A percentile compares a stretch with the other conserved stretches of the same genome.
Conservation (phyloP, 2,113 vertebrate species). For the Urocynchramus pylzowi region DNA sequence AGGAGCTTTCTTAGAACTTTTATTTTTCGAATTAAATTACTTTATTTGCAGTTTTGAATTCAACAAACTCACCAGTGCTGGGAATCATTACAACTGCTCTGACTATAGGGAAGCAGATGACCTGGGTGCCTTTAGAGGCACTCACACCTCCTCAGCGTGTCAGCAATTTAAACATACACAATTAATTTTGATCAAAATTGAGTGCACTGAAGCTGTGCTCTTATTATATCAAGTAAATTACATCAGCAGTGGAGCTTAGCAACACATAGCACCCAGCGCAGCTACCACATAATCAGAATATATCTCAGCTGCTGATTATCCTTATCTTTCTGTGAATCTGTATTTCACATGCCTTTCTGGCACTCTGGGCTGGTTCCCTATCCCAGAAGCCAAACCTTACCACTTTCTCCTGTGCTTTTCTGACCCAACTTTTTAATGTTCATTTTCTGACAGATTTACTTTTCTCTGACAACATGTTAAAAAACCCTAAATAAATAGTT, state of each 20-base stretch:
- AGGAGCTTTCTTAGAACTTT: background rate
- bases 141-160: background rate
- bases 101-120: background rate
- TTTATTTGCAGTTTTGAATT: background rate
- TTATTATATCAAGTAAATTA: background rate
- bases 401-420: background rate
- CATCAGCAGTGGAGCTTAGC: background rate
- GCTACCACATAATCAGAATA: background rate
- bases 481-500: background rate
- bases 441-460: background rate
- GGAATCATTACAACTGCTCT: background rate
- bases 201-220: background rate
- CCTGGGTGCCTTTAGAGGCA: background rate
- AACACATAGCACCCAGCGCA: background rate
- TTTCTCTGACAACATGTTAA: background rate
- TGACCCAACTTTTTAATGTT: background rate
- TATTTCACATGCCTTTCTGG: background rate
- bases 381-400: background rate
- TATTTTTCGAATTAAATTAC: background rate
- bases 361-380: background rate
- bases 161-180: background rate
- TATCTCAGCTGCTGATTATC: background rate
- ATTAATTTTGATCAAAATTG: background rate
- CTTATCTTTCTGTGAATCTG: background rate
- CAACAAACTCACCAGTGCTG: background rate